Evolutionary conservation across 2,888 invertebrate species (phyloP).

Genomic region (Macroteleia sp.): DNA sequence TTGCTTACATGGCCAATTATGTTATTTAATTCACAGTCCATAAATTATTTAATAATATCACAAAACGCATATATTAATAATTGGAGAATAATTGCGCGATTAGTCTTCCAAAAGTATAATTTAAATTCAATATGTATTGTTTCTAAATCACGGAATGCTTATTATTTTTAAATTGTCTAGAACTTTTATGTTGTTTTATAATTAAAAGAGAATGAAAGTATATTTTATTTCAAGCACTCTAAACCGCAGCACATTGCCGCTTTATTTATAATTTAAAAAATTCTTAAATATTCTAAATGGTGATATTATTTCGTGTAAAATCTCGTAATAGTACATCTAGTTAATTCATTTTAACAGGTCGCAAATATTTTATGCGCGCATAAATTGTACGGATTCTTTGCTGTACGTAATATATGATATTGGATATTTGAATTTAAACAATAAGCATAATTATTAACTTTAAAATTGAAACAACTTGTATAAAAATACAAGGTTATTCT

Average conservation of each 20-base stretch:
- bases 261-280: too few species aligned
- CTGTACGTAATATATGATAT: too few species aligned
- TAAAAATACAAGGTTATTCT: conserved; percentile 8
- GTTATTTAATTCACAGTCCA: conserved; percentile 35
- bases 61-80: conserved; percentile 46
- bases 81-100: conserved; percentile 41
- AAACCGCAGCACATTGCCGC: too few species aligned
- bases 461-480: neutral
- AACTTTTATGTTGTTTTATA: too few species aligned
- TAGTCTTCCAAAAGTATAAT: conserved; percentile 36
- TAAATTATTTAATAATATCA: conserved; percentile 41
- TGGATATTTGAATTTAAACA: too few species aligned
- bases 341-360: too few species aligned
- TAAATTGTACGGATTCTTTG: too few species aligned
- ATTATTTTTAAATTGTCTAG: conserved; percentile 30
- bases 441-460: neutral
- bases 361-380: too few species aligned
- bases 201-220: too few species aligned
- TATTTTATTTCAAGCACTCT: too few species aligned
- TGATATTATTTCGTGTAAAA: neutral
- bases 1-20: conserved; percentile 39
- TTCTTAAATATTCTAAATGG: too few species aligned
- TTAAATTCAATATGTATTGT: conserved; percentile 42
- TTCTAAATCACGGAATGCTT: conserved; percentile 28
- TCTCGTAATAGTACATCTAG: too few species aligned